These are phyloP conservation scores for Rattus norvegicus DNA, from an alignment of 2,113 vertebrate genomes.

Conservation along the genomic window GRCr8 NC_086024.1:36427501-36428000, in stretches of 20 bases:
- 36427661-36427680: slow-evolving; percentile 18
- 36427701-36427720: not conserved
- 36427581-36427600: not conserved
- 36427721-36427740: not conserved
- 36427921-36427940: not conserved
- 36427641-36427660: not conserved
- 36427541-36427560: not conserved
- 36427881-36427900: slow-evolving; percentile 28
- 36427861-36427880: not conserved
- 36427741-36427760: not conserved
- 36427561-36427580: not conserved
- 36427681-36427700: not conserved
- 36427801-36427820: not conserved
- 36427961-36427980: not conserved
- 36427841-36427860: not conserved
- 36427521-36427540: not conserved
- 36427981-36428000: not conserved
- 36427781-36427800: not conserved
- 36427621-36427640: slow-evolving; percentile 10
- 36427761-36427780: not conserved
- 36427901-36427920: slow-evolving; percentile 2
- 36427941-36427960: not conserved
- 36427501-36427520: slow-evolving; percentile 33
- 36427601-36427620: not conserved
- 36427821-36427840: slow-evolving; percentile 36